Conservation (phyloP, 2,888 invertebrate species). For the Oligia fasciuncula region DNA sequence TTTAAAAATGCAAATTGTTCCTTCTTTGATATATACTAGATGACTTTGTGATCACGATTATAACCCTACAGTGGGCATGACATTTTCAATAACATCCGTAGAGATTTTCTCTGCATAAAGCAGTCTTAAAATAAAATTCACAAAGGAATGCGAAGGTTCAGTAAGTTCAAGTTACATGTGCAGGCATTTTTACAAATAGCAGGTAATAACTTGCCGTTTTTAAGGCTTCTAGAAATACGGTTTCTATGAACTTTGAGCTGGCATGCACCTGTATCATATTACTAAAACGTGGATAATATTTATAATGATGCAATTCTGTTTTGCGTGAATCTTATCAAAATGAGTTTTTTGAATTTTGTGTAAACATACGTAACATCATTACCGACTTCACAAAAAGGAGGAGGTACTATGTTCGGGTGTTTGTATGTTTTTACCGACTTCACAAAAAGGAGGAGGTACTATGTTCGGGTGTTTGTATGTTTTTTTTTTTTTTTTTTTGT, state of each 20-base stretch:
- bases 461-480: too few relatives aligned
- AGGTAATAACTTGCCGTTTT: neutral
- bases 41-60: neutral
- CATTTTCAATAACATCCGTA: neutral
- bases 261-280: neutral
- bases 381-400: too few relatives aligned
- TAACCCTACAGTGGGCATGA: neutral
- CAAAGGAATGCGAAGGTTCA: neutral
- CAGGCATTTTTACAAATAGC: conserved; percentile 6
- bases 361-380: neutral
- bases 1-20: neutral
- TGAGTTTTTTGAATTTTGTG: neutral
- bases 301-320: neutral
- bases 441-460: too few relatives aligned
- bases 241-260: neutral
- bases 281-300: neutral
- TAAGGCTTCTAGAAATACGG: neutral
- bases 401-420: too few relatives aligned
- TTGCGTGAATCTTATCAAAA: neutral
- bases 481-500: too few relatives aligned
- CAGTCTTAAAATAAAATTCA: neutral
- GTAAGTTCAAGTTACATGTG: neutral
- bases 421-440: too few relatives aligned
- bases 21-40: neutral
- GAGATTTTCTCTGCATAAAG: neutral